Evolutionary conservation across 2,113 vertebrate genomes (phyloP).

Genomic region (Phalacrocorax pelagicus): DNA sequence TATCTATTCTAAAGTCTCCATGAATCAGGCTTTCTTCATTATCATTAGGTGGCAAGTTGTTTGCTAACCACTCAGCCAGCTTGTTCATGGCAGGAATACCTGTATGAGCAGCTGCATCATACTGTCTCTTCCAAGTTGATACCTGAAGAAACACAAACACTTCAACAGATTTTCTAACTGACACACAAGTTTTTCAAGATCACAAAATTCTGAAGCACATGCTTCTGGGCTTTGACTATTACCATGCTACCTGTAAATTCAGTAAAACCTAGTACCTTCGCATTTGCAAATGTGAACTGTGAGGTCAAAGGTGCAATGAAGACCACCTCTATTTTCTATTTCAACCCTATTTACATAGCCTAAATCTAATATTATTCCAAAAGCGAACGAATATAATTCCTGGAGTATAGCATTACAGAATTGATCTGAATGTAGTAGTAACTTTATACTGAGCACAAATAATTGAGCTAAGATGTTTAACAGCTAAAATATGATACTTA

Average conservation of each 20-base stretch:
- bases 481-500: not conserved
- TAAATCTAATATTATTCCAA: not conserved
- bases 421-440: not conserved
- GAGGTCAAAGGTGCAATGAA: not conserved
- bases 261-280: not conserved
- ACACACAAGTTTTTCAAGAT: not conserved
- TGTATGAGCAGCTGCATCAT: constrained; percentile 81
- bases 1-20: constrained; percentile 90
- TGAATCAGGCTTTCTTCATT: constrained; percentile 85
- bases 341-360: not conserved
- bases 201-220: not conserved
- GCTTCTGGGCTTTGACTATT: not conserved
- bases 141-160: constrained; percentile 74
- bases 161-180: not conserved
- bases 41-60: constrained; percentile 83
- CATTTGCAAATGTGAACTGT: not conserved
- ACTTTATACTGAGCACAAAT: not conserved
- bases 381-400: not conserved
- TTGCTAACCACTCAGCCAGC: constrained; percentile 85
- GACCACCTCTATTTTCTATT: not conserved
- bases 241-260: not conserved
- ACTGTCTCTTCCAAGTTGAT: constrained; percentile 91
- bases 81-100: constrained; percentile 85
- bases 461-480: not conserved
- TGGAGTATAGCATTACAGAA: not conserved